Percentiles rank a stretch among this genome's conserved stretches.
These are phyloP conservation scores for Cyphomyrus discorhynchus DNA, from an alignment of 2,113 vertebrate genomes.

Conservation along the genomic window DNA sequence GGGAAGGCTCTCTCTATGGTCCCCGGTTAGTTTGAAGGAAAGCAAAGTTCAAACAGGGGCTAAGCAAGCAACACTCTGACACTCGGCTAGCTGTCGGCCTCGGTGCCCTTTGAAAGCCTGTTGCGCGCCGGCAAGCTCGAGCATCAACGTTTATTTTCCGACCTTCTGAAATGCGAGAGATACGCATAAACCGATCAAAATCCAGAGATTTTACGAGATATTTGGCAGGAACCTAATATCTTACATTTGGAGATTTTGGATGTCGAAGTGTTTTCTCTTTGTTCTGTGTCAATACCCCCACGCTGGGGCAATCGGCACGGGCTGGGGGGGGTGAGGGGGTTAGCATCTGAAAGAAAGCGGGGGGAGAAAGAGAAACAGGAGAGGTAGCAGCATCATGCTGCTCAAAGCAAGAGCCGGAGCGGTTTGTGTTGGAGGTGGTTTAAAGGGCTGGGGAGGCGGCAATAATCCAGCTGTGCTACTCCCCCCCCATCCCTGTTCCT, in stretches of 20 bases:
- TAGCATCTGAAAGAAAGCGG: neutral
- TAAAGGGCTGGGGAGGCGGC: constrained; percentile 14
- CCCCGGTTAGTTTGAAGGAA: neutral
- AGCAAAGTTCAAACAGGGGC: constrained; percentile 13
- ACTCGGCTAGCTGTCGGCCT: constrained; percentile 27
- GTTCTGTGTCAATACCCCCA: neutral
- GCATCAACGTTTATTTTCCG: constrained; percentile 29
- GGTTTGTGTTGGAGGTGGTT: constrained; percentile 11
- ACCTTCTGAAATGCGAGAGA: constrained; percentile 34
- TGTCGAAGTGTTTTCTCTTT: neutral
- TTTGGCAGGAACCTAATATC: constrained; percentile 24
- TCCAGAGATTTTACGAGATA: constrained; percentile 6
- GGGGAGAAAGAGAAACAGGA: neutral
- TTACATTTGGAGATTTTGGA: constrained; percentile 35
- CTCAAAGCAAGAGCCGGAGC: neutral
- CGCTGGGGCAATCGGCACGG: neutral
- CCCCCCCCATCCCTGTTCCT: neutral
- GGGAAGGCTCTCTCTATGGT: neutral
- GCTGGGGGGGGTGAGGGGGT: neutral
- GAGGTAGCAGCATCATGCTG: neutral
- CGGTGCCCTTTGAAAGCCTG: constrained; percentile 28
- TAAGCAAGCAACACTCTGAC: constrained; percentile 30
- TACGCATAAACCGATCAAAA: neutral
- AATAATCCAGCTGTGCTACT: neutral
- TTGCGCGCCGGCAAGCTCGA: neutral